A percentile compares a stretch with the other conserved stretches of the same genome.
phyloP scores from a whole-genome alignment of 1,140 invertebrate genomes.

The Lordiphosa clarofinis region DNA sequence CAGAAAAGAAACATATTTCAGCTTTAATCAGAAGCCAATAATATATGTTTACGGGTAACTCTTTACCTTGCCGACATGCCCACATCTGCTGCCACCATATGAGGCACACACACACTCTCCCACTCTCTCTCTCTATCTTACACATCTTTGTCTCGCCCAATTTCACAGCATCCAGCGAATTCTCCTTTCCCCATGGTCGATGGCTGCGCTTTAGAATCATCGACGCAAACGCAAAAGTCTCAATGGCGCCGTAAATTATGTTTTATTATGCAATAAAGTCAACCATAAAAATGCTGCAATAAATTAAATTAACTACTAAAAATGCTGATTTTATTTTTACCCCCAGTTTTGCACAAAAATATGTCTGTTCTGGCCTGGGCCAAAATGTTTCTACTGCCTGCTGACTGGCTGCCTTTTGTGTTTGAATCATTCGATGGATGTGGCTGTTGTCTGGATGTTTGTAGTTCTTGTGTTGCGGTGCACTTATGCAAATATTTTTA shows the following conservation, averaged over 20 bases:
- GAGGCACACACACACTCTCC: not conserved
- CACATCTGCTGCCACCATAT: slow-evolving; percentile 12
- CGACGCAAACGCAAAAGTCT: slow-evolving; percentile 77
- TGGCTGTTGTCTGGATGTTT: too few species aligned
- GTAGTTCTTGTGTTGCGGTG: too few species aligned
- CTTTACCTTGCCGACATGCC: slow-evolving; percentile 11
- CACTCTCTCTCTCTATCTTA: slow-evolving; percentile 2
- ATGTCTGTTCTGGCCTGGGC: too few species aligned
- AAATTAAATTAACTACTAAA: slow-evolving; percentile 80
- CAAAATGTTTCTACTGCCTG: too few species aligned
- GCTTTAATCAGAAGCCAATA: slow-evolving; percentile 31
- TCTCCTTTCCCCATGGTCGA: slow-evolving; percentile 37
- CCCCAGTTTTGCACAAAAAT: slow-evolving; percentile 25
- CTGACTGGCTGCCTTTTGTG: too few species aligned
- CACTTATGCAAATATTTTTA: too few species aligned
- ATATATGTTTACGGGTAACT: slow-evolving; percentile 11
- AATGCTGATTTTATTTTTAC: slow-evolving; percentile 78
- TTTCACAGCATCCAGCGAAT: slow-evolving; percentile 9
- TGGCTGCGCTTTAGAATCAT: slow-evolving; percentile 73
- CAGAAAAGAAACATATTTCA: slow-evolving; percentile 16
- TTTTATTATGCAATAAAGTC: slow-evolving; percentile 80
- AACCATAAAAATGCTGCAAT: slow-evolving; percentile 80
- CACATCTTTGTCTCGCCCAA: not conserved
- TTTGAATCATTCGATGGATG: too few species aligned
- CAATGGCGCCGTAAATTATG: slow-evolving; percentile 79